phyloP scores from a whole-genome alignment of 92 coral and sea anemone species.

The Umimayanthus chanpuru region DNA sequence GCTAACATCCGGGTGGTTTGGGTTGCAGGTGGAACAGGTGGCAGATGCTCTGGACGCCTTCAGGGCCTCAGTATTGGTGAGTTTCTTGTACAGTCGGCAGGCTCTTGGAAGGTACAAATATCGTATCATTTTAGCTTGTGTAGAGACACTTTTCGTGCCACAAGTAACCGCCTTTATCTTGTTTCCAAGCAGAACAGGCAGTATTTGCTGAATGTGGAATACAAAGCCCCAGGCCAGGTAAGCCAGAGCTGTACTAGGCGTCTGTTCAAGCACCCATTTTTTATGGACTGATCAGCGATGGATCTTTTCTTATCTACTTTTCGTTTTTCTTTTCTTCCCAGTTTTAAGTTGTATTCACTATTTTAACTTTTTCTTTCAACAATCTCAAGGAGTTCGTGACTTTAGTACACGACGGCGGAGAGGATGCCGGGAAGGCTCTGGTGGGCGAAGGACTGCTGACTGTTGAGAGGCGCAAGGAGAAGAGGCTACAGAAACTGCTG shows the following conservation, averaged over 20 bases:
- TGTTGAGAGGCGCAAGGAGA: slow-evolving; percentile 87
- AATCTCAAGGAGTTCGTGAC: slow-evolving; percentile 78
- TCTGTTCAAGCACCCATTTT: too few relatives aligned
- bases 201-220: slow-evolving; percentile 86
- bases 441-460: slow-evolving; percentile 88
- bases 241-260: neutral
- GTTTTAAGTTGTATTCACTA: neutral
- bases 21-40: slow-evolving; percentile 75
- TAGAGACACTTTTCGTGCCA: neutral
- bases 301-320: neutral
- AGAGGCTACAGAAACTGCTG: slow-evolving; percentile 88
- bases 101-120: neutral
- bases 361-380: neutral
- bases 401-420: slow-evolving; percentile 76
- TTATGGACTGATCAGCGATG: neutral
- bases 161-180: neutral
- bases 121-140: neutral
- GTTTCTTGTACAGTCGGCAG: slow-evolving; percentile 1
- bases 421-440: slow-evolving; percentile 81
- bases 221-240: slow-evolving; percentile 82
- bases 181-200: slow-evolving; percentile 66
- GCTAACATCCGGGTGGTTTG: neutral
- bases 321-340: neutral
- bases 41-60: slow-evolving; percentile 80
- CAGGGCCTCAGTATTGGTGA: slow-evolving; percentile 73